Evolutionary conservation across 2,888 invertebrate species (phyloP).

Genomic region (Callimorpha dominula): DNA sequence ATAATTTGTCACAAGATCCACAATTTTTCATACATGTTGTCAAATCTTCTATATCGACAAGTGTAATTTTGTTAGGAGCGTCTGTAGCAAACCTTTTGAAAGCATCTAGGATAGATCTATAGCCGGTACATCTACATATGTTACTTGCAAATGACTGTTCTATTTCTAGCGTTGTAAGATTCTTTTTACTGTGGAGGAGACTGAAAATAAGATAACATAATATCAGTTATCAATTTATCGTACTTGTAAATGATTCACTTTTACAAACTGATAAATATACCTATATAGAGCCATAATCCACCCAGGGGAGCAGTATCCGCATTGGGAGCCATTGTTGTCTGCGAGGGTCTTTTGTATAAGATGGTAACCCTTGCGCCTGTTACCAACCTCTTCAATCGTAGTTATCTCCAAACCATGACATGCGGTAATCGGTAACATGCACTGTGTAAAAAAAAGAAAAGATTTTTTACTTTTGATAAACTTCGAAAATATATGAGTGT

Average conservation of each 20-base stretch:
- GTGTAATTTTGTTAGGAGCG: slow-evolving; percentile 75
- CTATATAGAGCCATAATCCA: slow-evolving; percentile 91
- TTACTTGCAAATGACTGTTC: slow-evolving; percentile 93
- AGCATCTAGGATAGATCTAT: slow-evolving; percentile 91
- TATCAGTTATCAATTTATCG: not conserved
- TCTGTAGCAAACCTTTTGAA: slow-evolving; percentile 91
- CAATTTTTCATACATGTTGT: slow-evolving; percentile 55
- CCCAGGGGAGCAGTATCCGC: slow-evolving; percentile 91
- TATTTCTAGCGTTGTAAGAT: slow-evolving; percentile 78
- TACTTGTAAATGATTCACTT: not conserved
- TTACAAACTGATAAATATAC: slow-evolving; percentile 58
- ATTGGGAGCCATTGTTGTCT: slow-evolving; percentile 88
- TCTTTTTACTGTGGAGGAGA: slow-evolving; percentile 32
- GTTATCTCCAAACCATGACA: slow-evolving; percentile 68
- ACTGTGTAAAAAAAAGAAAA: not conserved
- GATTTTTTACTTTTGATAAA: not conserved
- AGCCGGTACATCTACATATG: slow-evolving; percentile 93
- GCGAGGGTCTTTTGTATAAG: slow-evolving; percentile 87
- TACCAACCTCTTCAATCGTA: slow-evolving; percentile 91
- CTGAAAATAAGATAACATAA: slow-evolving; percentile 16
- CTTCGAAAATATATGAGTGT: not conserved
- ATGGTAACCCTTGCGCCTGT: slow-evolving; percentile 88
- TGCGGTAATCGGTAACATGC: not conserved
- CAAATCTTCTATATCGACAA: slow-evolving; percentile 80
- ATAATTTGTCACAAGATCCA: slow-evolving; percentile 55